Conservation (phyloP, 2,888 invertebrate genomes). For the Acronicta psi region DNA sequence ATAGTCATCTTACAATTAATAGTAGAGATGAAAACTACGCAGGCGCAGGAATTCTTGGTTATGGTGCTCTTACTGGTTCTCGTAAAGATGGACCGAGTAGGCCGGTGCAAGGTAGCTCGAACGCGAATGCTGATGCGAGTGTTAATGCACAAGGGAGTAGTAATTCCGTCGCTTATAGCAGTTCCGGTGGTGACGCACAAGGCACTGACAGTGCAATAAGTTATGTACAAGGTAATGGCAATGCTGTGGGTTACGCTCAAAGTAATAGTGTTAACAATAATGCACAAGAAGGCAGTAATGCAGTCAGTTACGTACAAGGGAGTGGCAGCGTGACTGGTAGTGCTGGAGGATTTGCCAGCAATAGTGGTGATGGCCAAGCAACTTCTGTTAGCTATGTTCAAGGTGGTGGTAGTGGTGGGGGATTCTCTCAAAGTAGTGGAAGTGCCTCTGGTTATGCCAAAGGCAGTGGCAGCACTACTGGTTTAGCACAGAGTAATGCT, state of each 20-base stretch:
- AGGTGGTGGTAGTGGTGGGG: not conserved
- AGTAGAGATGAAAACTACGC: too few relatives aligned
- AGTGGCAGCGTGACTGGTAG: not conserved
- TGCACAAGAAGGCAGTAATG: conserved; percentile 1
- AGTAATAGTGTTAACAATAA: conserved; percentile 6
- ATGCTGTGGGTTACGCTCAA: not conserved
- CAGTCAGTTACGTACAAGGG: conserved; percentile 1
- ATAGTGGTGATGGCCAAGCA: too few relatives aligned
- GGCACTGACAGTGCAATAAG: conserved; percentile 5
- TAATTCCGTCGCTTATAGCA: not conserved
- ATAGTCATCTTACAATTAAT: too few relatives aligned
- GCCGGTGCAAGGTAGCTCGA: not conserved
- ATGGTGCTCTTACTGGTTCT: not conserved
- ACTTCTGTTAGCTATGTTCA: conserved; percentile 1
- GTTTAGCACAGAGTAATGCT: conserved; percentile 1
- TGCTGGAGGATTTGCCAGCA: not conserved
- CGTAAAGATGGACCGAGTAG: not conserved
- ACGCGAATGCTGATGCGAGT: not conserved
- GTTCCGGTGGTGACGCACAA: not conserved
- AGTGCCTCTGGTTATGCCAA: not conserved
- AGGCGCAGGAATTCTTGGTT: not conserved
- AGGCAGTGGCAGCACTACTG: not conserved
- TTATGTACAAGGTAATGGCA: conserved; percentile 3
- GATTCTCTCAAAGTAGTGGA: not conserved
- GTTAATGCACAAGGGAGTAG: not conserved